Conservation (phyloP, 2,888 invertebrate species). For the Terebella lapidaria region DNA sequence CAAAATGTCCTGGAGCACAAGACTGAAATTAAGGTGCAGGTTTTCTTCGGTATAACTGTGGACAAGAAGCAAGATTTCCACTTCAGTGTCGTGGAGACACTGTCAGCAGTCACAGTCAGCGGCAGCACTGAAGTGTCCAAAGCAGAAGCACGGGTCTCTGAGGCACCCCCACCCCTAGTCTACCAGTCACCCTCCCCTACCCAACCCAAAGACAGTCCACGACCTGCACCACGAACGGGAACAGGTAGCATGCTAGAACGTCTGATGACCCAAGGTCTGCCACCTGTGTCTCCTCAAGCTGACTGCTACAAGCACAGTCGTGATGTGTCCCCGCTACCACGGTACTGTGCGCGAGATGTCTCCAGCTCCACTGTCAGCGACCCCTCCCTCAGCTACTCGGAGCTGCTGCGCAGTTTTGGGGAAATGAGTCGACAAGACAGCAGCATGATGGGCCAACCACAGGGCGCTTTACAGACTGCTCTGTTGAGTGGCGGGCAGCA, state of each 20-base stretch:
- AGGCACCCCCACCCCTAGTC: no score
- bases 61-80: neutral
- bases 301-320: neutral
- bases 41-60: neutral
- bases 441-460: no score
- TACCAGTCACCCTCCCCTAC: no score
- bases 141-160: neutral
- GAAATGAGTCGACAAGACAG: neutral
- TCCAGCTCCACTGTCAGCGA: neutral
- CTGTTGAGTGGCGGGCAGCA: no score
- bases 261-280: neutral
- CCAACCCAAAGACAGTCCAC: neutral
- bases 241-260: neutral
- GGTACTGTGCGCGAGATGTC: neutral
- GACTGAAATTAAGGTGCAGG: neutral
- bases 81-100: constrained; percentile 2
- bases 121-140: neutral
- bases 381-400: neutral
- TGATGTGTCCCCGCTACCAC: neutral
- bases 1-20: constrained; percentile 2
- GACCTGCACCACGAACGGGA: no score
- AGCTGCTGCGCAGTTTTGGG: neutral
- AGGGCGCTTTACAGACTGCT: no score
- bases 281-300: neutral
- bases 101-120: neutral